A percentile compares a stretch with the other conserved stretches of the same genome.
Evolutionary conservation across 1,140 invertebrate species (phyloP).

Genomic region (Drosophila orena): DNA sequence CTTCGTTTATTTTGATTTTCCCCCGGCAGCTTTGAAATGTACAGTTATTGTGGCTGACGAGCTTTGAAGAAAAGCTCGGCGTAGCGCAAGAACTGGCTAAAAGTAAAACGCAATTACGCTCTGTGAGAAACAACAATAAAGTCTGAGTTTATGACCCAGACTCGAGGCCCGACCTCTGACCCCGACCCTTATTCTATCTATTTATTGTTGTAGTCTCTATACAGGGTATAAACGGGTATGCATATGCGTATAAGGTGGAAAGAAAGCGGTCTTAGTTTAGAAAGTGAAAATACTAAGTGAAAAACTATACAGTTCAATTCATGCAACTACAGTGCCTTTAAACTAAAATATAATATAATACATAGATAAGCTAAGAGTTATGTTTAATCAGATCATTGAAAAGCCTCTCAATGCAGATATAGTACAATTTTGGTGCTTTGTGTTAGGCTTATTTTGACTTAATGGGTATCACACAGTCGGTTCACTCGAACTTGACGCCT

Average conservation of each 20-base stretch:
- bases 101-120: slow-evolving; percentile 75
- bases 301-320: too few species aligned
- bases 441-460: not conserved
- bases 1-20: slow-evolving; percentile 77
- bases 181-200: slow-evolving; percentile 3
- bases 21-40: slow-evolving; percentile 67
- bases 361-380: too few species aligned
- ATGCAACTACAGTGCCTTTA: too few species aligned
- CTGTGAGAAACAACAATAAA: slow-evolving; percentile 29
- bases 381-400: too few species aligned
- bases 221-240: not conserved
- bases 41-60: slow-evolving; percentile 67
- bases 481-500: not conserved
- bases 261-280: not conserved
- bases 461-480: not conserved
- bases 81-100: slow-evolving; percentile 39
- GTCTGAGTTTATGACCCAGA: slow-evolving; percentile 61
- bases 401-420: too few species aligned
- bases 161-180: slow-evolving; percentile 22
- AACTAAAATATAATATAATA: too few species aligned
- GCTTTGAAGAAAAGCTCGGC: slow-evolving; percentile 67
- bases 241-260: not conserved
- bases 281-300: too few species aligned
- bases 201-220: not conserved
- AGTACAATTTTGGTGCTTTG: too few species aligned